Evolutionary conservation across 2,888 invertebrate species (phyloP).

Genomic region (Chydorus sphaericus): DNA sequence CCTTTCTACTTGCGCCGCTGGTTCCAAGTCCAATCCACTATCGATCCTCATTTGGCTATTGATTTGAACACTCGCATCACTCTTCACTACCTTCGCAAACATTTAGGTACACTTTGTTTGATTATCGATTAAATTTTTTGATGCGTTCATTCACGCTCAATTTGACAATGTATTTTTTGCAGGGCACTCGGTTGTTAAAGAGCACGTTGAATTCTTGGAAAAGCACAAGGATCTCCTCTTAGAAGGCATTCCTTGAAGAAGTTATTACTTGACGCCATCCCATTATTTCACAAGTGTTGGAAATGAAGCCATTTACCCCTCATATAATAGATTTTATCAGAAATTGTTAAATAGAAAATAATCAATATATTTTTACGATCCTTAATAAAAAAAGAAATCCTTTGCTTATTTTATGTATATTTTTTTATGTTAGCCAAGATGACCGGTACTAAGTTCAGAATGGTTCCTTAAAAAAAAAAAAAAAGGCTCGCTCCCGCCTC

Average conservation of each 20-base stretch:
- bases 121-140: background rate
- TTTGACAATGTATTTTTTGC: background rate
- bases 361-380: too few relatives aligned
- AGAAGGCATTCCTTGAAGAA: background rate
- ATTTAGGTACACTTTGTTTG: constrained; percentile 11
- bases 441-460: too few relatives aligned
- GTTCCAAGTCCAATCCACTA: background rate
- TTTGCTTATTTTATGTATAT: too few relatives aligned
- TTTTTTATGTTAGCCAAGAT: too few relatives aligned
- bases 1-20: constrained; percentile 8
- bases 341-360: too few relatives aligned
- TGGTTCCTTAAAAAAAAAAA: too few relatives aligned
- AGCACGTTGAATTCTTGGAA: background rate
- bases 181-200: background rate
- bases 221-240: background rate
- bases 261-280: too few relatives aligned
- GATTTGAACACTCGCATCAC: constrained; percentile 9
- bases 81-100: constrained; percentile 9
- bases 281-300: too few relatives aligned
- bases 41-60: constrained; percentile 11
- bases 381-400: too few relatives aligned
- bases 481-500: too few relatives aligned
- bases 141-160: background rate
- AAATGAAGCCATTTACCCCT: too few relatives aligned
- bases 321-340: too few relatives aligned